Evolutionary conservation across 2,888 invertebrate species (phyloP).

Genomic region (Hydroisotoma schaefferi): DNA sequence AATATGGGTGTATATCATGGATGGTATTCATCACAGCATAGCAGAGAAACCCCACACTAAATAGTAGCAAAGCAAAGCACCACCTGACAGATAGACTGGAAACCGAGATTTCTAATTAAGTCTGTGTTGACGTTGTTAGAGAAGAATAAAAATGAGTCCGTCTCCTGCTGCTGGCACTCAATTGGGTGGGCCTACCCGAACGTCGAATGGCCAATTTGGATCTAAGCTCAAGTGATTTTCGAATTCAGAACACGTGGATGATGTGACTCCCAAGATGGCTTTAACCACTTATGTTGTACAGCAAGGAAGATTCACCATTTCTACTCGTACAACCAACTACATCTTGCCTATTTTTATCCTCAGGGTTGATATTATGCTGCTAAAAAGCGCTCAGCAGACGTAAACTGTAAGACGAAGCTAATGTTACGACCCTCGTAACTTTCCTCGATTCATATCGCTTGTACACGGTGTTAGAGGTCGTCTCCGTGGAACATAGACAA

Average conservation of each 20-base stretch:
- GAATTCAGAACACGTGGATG: slow-evolving; percentile 17
- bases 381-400: no score
- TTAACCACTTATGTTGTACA: background rate
- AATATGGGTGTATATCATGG: background rate
- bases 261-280: slow-evolving; percentile 4
- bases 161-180: background rate
- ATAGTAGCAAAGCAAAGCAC: no score
- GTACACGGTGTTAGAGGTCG: no score
- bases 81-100: background rate
- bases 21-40: background rate
- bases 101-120: slow-evolving; percentile 4
- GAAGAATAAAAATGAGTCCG: background rate
- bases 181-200: background rate
- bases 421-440: no score
- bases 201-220: background rate
- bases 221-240: slow-evolving; percentile 13
- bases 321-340: no score
- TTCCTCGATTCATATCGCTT: no score
- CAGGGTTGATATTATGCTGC: no score
- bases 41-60: no score
- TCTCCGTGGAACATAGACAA: no score
- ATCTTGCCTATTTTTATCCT: no score
- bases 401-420: no score
- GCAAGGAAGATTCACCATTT: background rate
- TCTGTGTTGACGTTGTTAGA: slow-evolving; percentile 2